Evolutionary conservation across 2,797 vertebrate species (phyloP).

Genomic region (Acanthurus leucopareius): DNA sequence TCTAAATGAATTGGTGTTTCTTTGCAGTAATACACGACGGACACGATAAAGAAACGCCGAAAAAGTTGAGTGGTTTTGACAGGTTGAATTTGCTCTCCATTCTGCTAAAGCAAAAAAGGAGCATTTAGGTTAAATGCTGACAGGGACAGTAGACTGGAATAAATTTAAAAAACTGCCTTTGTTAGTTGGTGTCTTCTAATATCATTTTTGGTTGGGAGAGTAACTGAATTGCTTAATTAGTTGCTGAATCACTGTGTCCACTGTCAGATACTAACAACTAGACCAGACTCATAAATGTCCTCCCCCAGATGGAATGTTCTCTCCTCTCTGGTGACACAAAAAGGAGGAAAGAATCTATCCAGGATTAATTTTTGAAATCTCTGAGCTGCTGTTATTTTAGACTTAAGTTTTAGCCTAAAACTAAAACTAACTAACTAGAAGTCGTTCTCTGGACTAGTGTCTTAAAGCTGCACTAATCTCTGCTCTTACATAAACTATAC

Average conservation of each 20-base stretch:
- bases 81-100: not conserved
- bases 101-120: no score
- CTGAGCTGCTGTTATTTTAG: not conserved
- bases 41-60: not conserved
- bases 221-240: no score
- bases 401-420: not conserved
- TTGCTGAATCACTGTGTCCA: no score
- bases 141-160: no score
- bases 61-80: not conserved
- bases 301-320: not conserved
- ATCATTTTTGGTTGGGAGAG: no score
- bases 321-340: not conserved
- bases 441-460: not conserved
- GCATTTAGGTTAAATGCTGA: no score
- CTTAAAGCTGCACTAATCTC: not conserved
- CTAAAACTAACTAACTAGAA: not conserved
- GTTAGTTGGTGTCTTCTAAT: no score
- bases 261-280: no score
- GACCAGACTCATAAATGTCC: no score
- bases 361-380: not conserved
- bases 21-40: not conserved
- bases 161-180: no score
- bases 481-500: not conserved
- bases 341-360: not conserved
- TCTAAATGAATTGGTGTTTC: conserved; percentile 16